Evolutionary conservation across 2,888 invertebrate genomes (phyloP).

Genomic region (Scrobipalpa costella): DNA sequence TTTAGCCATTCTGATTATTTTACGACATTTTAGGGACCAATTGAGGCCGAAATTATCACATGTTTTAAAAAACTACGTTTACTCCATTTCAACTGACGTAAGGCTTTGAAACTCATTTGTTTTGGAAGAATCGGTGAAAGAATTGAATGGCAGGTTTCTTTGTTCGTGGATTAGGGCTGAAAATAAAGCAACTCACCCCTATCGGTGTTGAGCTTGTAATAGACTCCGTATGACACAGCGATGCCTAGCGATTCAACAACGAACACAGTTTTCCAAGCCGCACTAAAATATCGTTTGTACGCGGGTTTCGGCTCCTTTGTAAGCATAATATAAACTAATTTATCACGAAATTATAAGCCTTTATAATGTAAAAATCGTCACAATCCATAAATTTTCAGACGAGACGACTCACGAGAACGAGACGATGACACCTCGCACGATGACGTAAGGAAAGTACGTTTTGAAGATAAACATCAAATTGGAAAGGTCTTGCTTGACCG

Average conservation of each 20-base stretch:
- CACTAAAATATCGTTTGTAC: conserved; percentile 75
- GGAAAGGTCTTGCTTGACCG: too few species aligned
- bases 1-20: background rate
- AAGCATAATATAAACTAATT: conserved; percentile 80
- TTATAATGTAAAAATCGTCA: conserved; percentile 7
- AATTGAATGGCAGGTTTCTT: background rate
- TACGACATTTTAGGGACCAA: background rate
- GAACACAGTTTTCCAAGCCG: conserved; percentile 79
- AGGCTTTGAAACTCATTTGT: background rate
- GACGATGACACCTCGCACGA: background rate
- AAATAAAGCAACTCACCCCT: conserved; percentile 78
- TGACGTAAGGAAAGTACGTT: conserved; percentile 11
- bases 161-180: background rate
- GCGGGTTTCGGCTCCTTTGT: conserved; percentile 82
- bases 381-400: conserved; percentile 6
- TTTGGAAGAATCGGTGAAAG: background rate
- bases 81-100: background rate
- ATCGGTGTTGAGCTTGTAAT: conserved; percentile 85
- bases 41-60: background rate
- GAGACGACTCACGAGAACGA: conserved; percentile 6
- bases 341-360: background rate
- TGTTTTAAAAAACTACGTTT: background rate
- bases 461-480: background rate
- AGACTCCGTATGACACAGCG: conserved; percentile 82
- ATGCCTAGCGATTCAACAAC: conserved; percentile 82